Evolutionary conservation across 1,140 invertebrate genomes (phyloP).

Genomic region (Polypedilum vanderplanki): DNA sequence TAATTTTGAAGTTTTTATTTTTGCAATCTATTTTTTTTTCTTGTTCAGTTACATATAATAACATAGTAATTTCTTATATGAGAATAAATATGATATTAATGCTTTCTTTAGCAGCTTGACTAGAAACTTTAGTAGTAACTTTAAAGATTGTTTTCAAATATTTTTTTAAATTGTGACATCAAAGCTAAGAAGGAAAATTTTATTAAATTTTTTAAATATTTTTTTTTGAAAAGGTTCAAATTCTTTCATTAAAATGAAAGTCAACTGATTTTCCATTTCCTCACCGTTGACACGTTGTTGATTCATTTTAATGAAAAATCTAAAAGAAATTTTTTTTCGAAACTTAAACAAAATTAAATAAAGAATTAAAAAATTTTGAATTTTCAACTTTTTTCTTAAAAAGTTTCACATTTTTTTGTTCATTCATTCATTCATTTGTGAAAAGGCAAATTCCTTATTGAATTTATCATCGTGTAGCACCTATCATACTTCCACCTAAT

Average conservation of each 20-base stretch:
- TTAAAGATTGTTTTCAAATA: background rate
- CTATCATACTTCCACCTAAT: background rate
- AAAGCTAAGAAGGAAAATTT: slow-evolving; percentile 22
- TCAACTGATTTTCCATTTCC: slow-evolving; percentile 18
- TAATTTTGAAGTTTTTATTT: slow-evolving; percentile 17
- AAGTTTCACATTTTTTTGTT: background rate
- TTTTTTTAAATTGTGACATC: slow-evolving; percentile 3
- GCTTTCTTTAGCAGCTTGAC: background rate
- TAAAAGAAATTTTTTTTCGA: background rate
- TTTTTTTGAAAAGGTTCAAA: no score
- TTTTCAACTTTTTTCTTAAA: background rate
- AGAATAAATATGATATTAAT: slow-evolving; percentile 29
- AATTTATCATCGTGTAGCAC: slow-evolving; percentile 24
- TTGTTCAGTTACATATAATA: slow-evolving; percentile 13
- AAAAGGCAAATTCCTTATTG: slow-evolving; percentile 1
- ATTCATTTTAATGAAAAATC: background rate
- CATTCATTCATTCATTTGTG: background rate
- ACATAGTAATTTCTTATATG: slow-evolving; percentile 9
- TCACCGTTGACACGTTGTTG: background rate
- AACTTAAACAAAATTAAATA: background rate
- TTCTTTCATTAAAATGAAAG: no score
- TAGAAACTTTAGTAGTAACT: background rate
- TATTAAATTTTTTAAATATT: background rate
- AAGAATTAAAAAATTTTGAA: background rate
- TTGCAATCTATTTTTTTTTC: background rate